Evolutionary conservation across 2,888 invertebrate species (phyloP).

Genomic region (Sinodicranocentrus sp.): DNA sequence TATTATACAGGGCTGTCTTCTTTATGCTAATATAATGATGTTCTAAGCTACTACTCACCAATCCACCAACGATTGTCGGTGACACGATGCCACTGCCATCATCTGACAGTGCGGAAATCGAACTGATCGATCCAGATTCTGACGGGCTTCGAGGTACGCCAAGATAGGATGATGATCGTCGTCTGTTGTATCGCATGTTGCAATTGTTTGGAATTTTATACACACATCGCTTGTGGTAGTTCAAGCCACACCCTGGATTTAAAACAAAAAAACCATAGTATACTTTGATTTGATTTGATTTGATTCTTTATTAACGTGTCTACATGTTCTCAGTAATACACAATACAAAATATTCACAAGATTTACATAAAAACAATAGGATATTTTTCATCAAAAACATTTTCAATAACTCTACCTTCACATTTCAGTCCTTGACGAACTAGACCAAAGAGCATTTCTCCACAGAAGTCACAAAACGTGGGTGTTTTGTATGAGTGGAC

Average conservation of each 20-base stretch:
- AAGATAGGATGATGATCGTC: conserved; percentile 80
- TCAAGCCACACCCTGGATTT: conserved; percentile 93
- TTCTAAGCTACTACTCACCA: too few species aligned
- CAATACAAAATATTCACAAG: too few species aligned
- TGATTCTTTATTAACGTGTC: too few species aligned
- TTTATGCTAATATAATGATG: neutral
- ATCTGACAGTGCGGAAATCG: conserved; percentile 82
- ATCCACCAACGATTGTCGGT: conserved; percentile 80
- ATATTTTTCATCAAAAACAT: too few species aligned
- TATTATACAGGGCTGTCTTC: neutral
- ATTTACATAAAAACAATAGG: too few species aligned
- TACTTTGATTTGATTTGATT: conserved; percentile 32
- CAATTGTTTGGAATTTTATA: conserved; percentile 99
- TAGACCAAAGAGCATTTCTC: conserved; percentile 99
- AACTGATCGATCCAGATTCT: conserved; percentile 86
- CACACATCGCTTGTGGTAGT: conserved; percentile 98
- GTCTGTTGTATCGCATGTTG: conserved; percentile 80
- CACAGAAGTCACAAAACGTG: conserved; percentile 99
- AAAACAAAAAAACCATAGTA: neutral
- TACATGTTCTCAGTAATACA: too few species aligned
- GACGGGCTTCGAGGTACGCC: conserved; percentile 84
- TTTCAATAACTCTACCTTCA: conserved; percentile 87
- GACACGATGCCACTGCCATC: conserved; percentile 79
- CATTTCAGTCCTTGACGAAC: conserved; percentile 99
- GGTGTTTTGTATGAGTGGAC: conserved; percentile 99